Evolutionary conservation across 2,888 invertebrate genomes (phyloP), one percentile per base, ranked within the genome.

Genomic region (Sinhomidia bicolor): DNA sequence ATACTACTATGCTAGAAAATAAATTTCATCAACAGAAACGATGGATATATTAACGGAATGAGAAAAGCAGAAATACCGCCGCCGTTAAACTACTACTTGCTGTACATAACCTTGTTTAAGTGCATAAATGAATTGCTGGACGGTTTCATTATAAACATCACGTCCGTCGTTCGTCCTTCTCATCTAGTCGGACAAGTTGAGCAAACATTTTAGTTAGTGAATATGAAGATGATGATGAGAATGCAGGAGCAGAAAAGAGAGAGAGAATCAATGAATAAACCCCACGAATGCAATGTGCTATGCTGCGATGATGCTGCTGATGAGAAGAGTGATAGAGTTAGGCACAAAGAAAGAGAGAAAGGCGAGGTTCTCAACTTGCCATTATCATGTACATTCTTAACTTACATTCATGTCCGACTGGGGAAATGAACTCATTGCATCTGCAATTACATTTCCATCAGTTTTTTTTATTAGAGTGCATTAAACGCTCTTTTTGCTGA

Each of bases 371-470:
- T 41, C 5, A 54, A 7, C 36, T 17, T 57, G 36, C 47, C 47
- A 47, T 47, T 44, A 74, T 74, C 47, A n/a, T 47, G 74, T 74
- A 10, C 26, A 20, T 71, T 20, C 47, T 47, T 54, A 54, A 54
- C 51, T 32, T 26, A 29, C 3, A 54, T 7, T 54, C 54, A 54
- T 78, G 51, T 54, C 51, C n/a, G 54, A 54, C 54, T 54, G 26
- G 41, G 60, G 74, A 54, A 74, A 87, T 80, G 80, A 85, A 85
- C 85, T 85, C 68, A 60, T 87, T 74, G 54, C 81, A 74, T 60
- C 80, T 71, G 85, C 79, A 86, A 81, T 87, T 87, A 81, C 81
- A 62, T 26, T 87, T 74, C 87, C 81, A 81, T 86, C 80, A 79
- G n/a, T 17, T 62, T 68, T 80, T 78, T 76, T 84, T 74, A 76